These are phyloP conservation scores for Ypsolopha scabrella DNA, from an alignment of 2,888 invertebrate genomes.

Conservation along the genomic window DNA sequence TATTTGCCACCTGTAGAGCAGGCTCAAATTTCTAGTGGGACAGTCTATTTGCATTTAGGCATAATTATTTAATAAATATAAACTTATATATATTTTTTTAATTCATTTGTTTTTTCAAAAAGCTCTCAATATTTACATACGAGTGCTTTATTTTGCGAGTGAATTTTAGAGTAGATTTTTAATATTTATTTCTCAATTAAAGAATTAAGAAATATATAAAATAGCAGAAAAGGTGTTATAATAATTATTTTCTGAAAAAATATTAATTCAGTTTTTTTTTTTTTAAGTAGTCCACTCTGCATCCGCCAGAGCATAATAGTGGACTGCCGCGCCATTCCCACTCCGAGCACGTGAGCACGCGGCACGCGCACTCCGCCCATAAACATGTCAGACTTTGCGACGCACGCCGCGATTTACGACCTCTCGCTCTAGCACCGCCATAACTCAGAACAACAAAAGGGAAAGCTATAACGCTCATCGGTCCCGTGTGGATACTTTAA, in stretches of 20 bases:
- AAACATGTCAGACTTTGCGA: constrained; percentile 63
- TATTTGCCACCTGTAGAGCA: constrained; percentile 49
- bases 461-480: constrained; percentile 69
- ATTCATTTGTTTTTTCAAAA: too few species aligned
- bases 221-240: too few species aligned
- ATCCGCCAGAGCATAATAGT: constrained; percentile 4
- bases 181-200: too few species aligned
- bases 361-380: constrained; percentile 62
- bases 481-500: constrained; percentile 69
- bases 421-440: constrained; percentile 66
- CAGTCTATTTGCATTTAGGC: too few species aligned
- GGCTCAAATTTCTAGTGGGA: constrained; percentile 6
- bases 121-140: too few species aligned
- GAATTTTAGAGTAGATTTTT: too few species aligned
- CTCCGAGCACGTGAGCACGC: constrained; percentile 23
- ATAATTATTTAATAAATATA: too few species aligned
- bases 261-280: too few species aligned
- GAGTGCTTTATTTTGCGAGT: too few species aligned
- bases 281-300: not conserved
- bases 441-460: constrained; percentile 68
- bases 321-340: constrained; percentile 33
- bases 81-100: too few species aligned
- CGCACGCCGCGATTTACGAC: constrained; percentile 62
- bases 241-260: too few species aligned
- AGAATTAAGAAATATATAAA: too few species aligned